Conservation (phyloP, 2,113 vertebrate genomes). For the Apaloderma vittatum region DNA sequence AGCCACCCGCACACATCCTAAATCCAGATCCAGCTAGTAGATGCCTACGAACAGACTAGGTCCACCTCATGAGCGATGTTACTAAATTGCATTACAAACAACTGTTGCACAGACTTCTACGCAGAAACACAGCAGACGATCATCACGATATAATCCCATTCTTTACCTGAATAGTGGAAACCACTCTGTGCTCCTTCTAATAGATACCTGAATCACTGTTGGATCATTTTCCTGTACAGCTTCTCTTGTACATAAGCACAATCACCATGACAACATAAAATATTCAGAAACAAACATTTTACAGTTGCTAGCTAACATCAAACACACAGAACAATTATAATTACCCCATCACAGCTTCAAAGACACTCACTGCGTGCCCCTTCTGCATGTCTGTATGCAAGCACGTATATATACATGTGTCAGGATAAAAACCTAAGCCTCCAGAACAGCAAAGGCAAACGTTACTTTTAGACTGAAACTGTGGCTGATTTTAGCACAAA, state of each 20-base stretch:
- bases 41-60: not conserved
- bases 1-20: not conserved
- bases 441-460: slow-evolving; percentile 63
- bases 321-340: slow-evolving; percentile 75
- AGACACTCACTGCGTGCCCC: slow-evolving; percentile 34
- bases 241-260: not conserved
- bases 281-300: slow-evolving; percentile 23
- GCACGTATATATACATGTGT: not conserved
- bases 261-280: slow-evolving; percentile 31
- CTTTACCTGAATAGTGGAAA: not conserved
- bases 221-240: not conserved
- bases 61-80: not conserved
- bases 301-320: slow-evolving; percentile 64
- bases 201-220: not conserved
- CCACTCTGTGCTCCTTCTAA: not conserved
- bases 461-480: not conserved
- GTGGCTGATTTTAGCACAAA: not conserved
- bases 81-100: not conserved
- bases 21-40: not conserved
- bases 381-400: not conserved
- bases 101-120: not conserved
- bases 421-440: slow-evolving; percentile 53
- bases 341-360: slow-evolving; percentile 77
- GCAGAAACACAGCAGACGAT: not conserved
- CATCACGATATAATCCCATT: not conserved